Base-by-base conservation (phyloP, 2,888 invertebrate genomes). In the Conchocele bisecta region DNA sequence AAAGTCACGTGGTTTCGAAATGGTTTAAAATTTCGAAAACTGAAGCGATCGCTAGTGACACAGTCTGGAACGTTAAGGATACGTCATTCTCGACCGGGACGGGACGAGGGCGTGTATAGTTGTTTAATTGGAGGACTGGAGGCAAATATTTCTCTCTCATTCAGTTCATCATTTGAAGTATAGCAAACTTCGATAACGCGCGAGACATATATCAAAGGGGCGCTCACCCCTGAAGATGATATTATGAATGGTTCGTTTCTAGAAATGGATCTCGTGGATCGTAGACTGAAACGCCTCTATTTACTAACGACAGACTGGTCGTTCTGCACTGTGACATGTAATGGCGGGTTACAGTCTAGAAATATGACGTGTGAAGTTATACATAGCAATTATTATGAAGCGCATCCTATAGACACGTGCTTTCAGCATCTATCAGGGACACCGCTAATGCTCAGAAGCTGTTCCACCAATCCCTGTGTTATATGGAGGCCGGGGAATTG, bases 401-500 rank as follows among this genome's bases (percentile, higher is more conserved):
- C 79, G 35, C 82, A 86, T 44, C 83, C 85, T 4, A 64, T 80
- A 24, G 58, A 72, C 5, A 72, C 77, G 26, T 88, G 88, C 56
- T 80, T 77, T 11, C 75, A 77, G 31, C 78, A 75, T 24, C 80
- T 81, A 17, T 50, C 79, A 17, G 60, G 73, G 33, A 94, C 94
- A 85, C 98, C 98, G 0, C 93, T 94, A 56, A 94, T 94, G 82
- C 94, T 94, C 31, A 95, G 95, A 88, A 95, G 96, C 87, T 98
- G 98, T 88, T 94, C 94, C 86, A 95, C 94, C 87, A 93, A 94
- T 77, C 94, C 94, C n/a, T 98, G 98, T 92, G 94, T 97, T 0
- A 94, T 95, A 56, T 99, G 98, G 98, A 94, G 95, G 71, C 95
- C 96, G 4, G 96, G 97, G 9, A 94, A 96, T 65, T 98, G 98